Percentiles rank a stretch among this genome's conserved stretches.
phyloP scores from a whole-genome alignment of 2,113 vertebrate species.

The Coryphaenoides rupestris region DNA sequence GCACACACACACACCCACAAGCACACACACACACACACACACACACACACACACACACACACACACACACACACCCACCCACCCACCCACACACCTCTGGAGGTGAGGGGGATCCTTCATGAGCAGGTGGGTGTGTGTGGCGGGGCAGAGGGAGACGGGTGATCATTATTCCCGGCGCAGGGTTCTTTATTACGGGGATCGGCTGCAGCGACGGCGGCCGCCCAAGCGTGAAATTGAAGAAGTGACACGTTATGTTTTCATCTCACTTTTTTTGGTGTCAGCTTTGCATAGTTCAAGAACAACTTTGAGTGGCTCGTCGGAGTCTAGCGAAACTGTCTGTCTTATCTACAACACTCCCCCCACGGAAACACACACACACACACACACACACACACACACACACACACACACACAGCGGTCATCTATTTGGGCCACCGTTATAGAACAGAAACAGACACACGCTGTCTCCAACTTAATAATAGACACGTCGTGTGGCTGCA shows the following conservation, averaged over 20 bases:
- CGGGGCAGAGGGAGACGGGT: slow-evolving; percentile 31
- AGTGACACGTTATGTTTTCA: slow-evolving; percentile 67
- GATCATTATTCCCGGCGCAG: slow-evolving; percentile 67
- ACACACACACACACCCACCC: too few relatives aligned
- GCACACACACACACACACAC: too few relatives aligned
- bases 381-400: too few relatives aligned
- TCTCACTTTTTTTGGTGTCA: slow-evolving; percentile 60
- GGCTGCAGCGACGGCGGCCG: slow-evolving; percentile 67
- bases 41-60: too few relatives aligned
- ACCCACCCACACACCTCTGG: too few relatives aligned
- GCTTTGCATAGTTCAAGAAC: slow-evolving; percentile 56
- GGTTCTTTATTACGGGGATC: slow-evolving; percentile 68
- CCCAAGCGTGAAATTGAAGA: slow-evolving; percentile 76
- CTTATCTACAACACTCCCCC: slow-evolving; percentile 35
- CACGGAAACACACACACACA: too few relatives aligned
- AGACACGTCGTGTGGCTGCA: too few relatives aligned
- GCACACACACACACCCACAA: too few relatives aligned
- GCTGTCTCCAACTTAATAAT: too few relatives aligned
- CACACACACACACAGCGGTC: too few relatives aligned
- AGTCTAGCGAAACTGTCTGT: slow-evolving; percentile 29
- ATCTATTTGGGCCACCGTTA: not conserved
- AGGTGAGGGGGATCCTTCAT: slow-evolving; percentile 11
- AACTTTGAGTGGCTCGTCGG: slow-evolving; percentile 47
- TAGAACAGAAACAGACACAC: too few relatives aligned
- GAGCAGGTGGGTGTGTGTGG: slow-evolving; percentile 26